A percentile compares a stretch with the other conserved stretches of the same genome.
phyloP scores from a whole-genome alignment of 2,797 vertebrate species.

The Poeciliopsis presidionis region DNA sequence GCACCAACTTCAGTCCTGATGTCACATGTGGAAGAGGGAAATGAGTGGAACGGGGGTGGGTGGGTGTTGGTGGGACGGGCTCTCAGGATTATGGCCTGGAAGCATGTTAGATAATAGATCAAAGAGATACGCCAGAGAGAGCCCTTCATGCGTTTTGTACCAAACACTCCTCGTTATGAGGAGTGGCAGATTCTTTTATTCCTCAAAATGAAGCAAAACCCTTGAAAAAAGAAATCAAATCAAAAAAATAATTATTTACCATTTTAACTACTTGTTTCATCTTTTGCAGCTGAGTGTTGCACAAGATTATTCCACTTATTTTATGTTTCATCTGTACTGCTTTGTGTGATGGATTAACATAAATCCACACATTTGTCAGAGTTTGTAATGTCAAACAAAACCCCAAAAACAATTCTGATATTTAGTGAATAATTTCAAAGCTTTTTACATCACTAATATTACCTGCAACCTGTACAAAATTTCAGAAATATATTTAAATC shows the following conservation, averaged over 20 bases:
- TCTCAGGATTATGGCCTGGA: slow-evolving; percentile 78
- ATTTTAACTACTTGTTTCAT: not conserved
- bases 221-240: not conserved
- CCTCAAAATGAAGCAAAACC: not conserved
- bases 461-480: not conserved
- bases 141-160: slow-evolving; percentile 66
- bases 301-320: not conserved
- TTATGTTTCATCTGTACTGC: not conserved
- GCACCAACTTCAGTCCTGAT: slow-evolving; percentile 60
- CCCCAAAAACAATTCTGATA: not conserved
- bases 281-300: not conserved
- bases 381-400: not conserved
- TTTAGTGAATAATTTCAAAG: no score
- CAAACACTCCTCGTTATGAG: slow-evolving; percentile 62
- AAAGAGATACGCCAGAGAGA: slow-evolving; percentile 72
- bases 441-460: not conserved
- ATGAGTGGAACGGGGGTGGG: not conserved
- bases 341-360: not conserved
- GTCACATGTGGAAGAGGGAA: slow-evolving; percentile 54
- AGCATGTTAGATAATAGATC: slow-evolving; percentile 83
- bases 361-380: not conserved
- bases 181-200: slow-evolving; percentile 45
- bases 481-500: not conserved
- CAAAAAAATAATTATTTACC: not conserved
- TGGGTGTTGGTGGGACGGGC: slow-evolving; percentile 4